Percentiles rank a stretch among this genome's conserved stretches.
These are phyloP conservation scores for Oikopleura dioica DNA, from an alignment of 23 tunicate genomes.

Conservation along the genomic window DNA sequence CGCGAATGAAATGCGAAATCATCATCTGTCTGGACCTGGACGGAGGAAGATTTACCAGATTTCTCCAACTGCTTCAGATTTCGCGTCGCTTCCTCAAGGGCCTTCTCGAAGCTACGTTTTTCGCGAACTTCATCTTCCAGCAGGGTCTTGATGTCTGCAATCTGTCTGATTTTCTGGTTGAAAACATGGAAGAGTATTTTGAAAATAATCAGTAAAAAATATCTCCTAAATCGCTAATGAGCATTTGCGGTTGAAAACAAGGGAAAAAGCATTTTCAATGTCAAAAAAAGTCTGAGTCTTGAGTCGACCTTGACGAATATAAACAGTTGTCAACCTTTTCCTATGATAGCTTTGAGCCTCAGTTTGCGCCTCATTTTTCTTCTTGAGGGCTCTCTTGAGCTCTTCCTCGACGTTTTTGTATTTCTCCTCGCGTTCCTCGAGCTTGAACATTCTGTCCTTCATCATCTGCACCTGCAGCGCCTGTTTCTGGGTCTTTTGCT, in stretches of 20 bases:
- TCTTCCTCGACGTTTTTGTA: constrained; percentile 3
- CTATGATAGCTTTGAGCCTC: background rate
- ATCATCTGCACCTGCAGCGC: constrained; percentile 8
- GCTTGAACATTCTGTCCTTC: constrained; percentile 9
- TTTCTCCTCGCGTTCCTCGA: constrained; percentile 5
- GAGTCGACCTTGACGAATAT: no score
- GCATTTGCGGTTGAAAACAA: no score
- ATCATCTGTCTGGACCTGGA: background rate
- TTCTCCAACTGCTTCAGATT: background rate
- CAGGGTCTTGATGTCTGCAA: background rate
- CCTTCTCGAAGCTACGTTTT: background rate
- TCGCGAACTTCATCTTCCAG: background rate
- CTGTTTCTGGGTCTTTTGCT: background rate
- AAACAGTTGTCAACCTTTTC: no score
- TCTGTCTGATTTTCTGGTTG: no score
- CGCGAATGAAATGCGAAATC: background rate
- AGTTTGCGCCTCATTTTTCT: background rate
- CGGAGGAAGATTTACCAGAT: background rate
- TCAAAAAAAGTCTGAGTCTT: no score
- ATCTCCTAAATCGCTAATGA: no score
- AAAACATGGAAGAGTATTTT: no score
- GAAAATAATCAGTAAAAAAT: no score
- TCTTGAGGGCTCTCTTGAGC: background rate
- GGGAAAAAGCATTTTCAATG: no score
- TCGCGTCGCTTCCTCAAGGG: background rate